Evolutionary conservation across 2,888 invertebrate genomes (phyloP), one percentile per base, ranked within the genome.

Genomic region (Noctuana brunneofusca): DNA sequence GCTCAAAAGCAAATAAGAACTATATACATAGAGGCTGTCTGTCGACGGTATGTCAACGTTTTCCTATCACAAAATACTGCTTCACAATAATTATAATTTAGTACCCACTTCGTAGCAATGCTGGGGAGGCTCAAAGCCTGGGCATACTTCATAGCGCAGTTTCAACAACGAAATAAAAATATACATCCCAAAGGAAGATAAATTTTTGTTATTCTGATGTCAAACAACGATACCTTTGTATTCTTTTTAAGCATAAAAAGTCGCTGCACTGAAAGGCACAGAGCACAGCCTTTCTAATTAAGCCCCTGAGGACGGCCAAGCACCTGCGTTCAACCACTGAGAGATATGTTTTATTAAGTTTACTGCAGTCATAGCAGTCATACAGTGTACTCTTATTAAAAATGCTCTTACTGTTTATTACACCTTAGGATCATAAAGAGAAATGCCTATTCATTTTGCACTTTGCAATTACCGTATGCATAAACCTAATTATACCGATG

Each of bases 301-400:
- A 52, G 43, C 30, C 59, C 52, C 41, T 6, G 9, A 27, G 59
- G 59, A 50, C 38, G 16, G 16, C 16, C 43, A 12, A 12, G 43
- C 30, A 46, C 43, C 43, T 53, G 59, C 18, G 53, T 52, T 27
- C 32, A 14, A 48, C 57, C 48, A 22, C 52, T 6, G 35, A 20
- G n/a, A 48, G 22, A 35, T 16, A 43, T 27, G 41, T 32, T 59
- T 59, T 53, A 59, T 43, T 52, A 53, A 43, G 3, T 59, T 59
- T 43, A 8, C 22, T 32, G 41, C 52, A 50, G 41, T 46, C 3
- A 46, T 46, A 12, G 20, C 46, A 12, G 12, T n/a, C 5, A n/a
- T n/a, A n/a, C 16, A 5, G 41, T n/a, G 41, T 41, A 16, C 9
- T 32, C 2, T 32, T 9, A 11, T 32, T 32, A 32, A 3, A 38